Conservation (phyloP, 30 jellyfish, hydroid and myxozoan genomes). For the Aurelia sp. region DNA sequence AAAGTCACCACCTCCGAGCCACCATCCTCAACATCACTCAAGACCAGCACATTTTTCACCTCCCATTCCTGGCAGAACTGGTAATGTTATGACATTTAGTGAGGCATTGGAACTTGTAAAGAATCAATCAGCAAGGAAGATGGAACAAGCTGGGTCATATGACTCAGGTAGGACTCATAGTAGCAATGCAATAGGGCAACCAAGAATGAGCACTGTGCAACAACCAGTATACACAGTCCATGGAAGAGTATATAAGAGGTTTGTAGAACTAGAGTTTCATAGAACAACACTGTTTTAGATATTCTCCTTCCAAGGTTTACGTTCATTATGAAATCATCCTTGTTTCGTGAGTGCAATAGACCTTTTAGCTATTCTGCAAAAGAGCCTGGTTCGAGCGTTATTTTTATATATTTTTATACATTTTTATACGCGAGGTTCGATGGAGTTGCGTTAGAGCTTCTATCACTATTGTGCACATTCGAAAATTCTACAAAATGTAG, state of each 20-base stretch:
- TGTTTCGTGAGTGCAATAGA: background rate
- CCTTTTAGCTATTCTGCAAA: no score
- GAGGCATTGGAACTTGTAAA: constrained; percentile 92
- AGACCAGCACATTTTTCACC: constrained; percentile 61
- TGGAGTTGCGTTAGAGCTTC: no score
- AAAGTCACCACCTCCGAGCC: constrained; percentile 60
- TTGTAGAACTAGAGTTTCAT: background rate
- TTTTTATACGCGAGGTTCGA: no score
- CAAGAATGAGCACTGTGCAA: constrained; percentile 41
- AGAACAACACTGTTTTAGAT: background rate
- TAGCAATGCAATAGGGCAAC: constrained; percentile 26
- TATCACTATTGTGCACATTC: no score
- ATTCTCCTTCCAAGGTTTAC: background rate
- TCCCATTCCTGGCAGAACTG: constrained; percentile 73
- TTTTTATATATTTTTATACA: no score
- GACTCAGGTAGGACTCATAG: constrained; percentile 31
- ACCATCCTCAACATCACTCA: constrained; percentile 42
- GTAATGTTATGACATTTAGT: constrained; percentile 87
- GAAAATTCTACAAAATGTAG: no score
- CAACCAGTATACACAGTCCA: constrained; percentile 36
- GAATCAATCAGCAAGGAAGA: constrained; percentile 63
- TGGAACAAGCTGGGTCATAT: constrained; percentile 66
- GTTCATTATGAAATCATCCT: background rate
- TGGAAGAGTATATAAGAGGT: constrained; percentile 63
- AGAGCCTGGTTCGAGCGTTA: no score